Evolutionary conservation across 2,888 invertebrate genomes (phyloP), one percentile per base, ranked within the genome.

Genomic region (Endomychus coccineus): DNA sequence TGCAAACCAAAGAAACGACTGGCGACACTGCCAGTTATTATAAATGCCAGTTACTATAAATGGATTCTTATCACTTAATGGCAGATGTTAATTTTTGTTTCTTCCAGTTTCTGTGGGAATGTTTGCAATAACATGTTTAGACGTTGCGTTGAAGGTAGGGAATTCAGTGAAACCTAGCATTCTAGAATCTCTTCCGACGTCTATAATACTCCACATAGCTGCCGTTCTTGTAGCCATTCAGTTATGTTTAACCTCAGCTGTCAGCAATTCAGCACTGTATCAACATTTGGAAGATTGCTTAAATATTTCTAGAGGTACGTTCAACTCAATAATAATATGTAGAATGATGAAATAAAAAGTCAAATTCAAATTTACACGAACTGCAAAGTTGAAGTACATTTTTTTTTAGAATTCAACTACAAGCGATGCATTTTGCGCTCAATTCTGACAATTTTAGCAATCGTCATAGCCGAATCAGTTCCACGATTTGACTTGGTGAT

Each of bases 401-500:
- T 16, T 27, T 25, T 68, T 70, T 14, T 69, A 90, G 90, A 75
- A 39, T 88, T 91, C 54, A 80, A 80, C 46, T 69, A 78, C 59
- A 78, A 78, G 55, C 74, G 91, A 21, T 80, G 83, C 44, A 62
- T 80, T 0, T 58, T 86, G 15, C 71, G 91, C 29, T 82, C 87
- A 1, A 61, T 73, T 1, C 67, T 90, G 9, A 74, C 87, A 7
- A 70, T 77, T 1, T 46, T 82, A 2, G 82, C 83, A 0, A 76
- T 91, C 4, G 73, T 86, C 16, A 68, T 90, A 2, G 88, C 84
- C 0, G 87, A 88, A 63, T 74, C 83, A 0, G 79, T 91, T 1
- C 90, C 92, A 1, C 73, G 82, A 45, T 90, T 92, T 57, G 89
- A 90, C 52, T 69, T 88, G 12, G 82, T 91, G 7, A 83, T 91